Base-by-base conservation (phyloP, 2,888 invertebrate species). In the Gibbula magus region DNA sequence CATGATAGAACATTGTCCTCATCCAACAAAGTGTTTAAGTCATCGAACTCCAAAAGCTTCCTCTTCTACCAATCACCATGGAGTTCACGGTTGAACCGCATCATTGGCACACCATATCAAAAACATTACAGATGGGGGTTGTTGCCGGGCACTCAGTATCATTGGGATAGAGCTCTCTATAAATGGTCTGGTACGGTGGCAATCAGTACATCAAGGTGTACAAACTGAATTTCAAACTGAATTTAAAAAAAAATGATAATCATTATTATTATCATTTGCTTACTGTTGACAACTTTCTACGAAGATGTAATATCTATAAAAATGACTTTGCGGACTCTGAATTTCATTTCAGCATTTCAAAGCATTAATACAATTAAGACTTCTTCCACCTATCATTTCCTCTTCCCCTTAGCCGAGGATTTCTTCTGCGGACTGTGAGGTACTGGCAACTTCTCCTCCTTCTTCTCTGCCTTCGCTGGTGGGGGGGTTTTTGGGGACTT, bases 391-490 rank as follows among this genome's bases (percentile, higher is more conserved):
- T 22, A n/a, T 20, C 35, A 35, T 29, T 79, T 56, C 29, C 52
- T 75, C 61, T 75, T 53, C 32, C 25, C 61, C 52, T 79, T 75
- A 13, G 75, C 66, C 0, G 66, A 75, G 10, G 45, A 10, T 7
- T 45, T 75, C 29, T 76, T 70, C 13, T 74, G 70, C 0, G 61
- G 61, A 61, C 61, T 61, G 29, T 61, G 61, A 61, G 61, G 61
- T 16, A 25, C 45, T 3, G 52, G 67, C 16, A 51, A 29, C 29
- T 87, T 88, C 56, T 82, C 81, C 35, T 84, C 86, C 35, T 80
- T 78, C 61, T 81, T 78, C 16, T 56, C 67, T 13, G 81, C 83
- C 16, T 84, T 82, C 4, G 70, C 18, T 2, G 74, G 74, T 32
- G 67, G 52, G 0, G 87, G 84, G 29, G 83, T 79, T 13, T 78